These are phyloP conservation scores for Odontamblyopus lacepedii DNA, from an alignment of 2,797 vertebrate genomes.

Conservation along the genomic window DNA sequence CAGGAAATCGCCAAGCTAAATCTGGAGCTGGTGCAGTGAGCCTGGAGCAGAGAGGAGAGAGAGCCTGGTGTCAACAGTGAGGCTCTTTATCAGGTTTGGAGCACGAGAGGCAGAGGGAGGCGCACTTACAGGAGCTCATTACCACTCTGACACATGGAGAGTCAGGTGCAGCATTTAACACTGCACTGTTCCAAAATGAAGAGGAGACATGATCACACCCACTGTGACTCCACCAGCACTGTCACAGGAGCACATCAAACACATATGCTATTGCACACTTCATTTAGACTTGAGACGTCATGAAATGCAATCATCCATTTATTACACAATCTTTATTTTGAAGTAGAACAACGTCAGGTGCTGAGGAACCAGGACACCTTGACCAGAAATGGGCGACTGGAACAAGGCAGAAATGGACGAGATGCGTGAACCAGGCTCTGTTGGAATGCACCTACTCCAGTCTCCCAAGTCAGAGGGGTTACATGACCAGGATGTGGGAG, in stretches of 20 bases:
- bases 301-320: no score
- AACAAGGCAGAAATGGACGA: no score
- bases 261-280: not conserved
- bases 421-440: no score
- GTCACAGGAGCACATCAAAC: not conserved
- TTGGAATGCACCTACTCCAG: no score
- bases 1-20: constrained; percentile 39
- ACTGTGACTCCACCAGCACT: not conserved
- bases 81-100: not conserved
- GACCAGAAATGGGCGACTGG: no score
- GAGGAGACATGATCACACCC: not conserved
- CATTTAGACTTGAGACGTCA: no score
- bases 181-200: not conserved
- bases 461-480: no score
- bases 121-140: constrained; percentile 6
- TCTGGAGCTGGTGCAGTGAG: constrained; percentile 23
- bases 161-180: constrained; percentile 10
- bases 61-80: constrained; percentile 2
- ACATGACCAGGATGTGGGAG: no score
- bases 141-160: constrained; percentile 4
- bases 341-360: no score
- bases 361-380: no score
- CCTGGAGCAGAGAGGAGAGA: not conserved
- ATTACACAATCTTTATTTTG: no score
- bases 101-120: constrained; percentile 10